Base-by-base conservation (phyloP, 2,888 invertebrate species). In the Amblyteles armatorius region DNA sequence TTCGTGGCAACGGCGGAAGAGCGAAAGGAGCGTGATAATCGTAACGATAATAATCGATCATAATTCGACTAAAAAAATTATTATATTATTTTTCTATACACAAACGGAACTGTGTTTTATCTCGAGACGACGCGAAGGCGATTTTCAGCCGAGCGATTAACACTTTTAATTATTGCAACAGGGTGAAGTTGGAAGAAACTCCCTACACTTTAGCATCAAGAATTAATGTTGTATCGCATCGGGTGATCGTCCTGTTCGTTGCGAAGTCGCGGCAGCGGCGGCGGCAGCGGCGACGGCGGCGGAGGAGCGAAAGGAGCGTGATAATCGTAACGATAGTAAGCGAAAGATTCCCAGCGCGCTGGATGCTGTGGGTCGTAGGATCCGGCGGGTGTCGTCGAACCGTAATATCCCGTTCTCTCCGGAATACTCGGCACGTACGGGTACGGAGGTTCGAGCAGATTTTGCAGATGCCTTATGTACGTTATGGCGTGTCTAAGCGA, bases 401-500 rank as follows among this genome's bases (percentile, higher is more conserved):
- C 83, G 67, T 92, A 91, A 79, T 91, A 91, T 84, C 83, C 87
- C 69, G 88, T 57, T 73, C 90, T 88, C 16, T 91, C 91, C 29
- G 91, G 86, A 60, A 90, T 85, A 40, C 86, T 88, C 4, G 91
- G 89, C 67, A 88, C 86, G 74, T 91, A 91, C 40, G 87, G 87
- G 83, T 91, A 91, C 57, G 91, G 92, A 0, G 92, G 93, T 79
- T 94, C 95, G 79, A 96, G 91, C 90, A 96, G 94, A 85, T 95
- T 95, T 92, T 97, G 97, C 88, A 97, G 94, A 90, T 97, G 96
- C 44, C 96, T 94, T 88, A 97, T 97, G 93, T 97, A 97, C 87
- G 96, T 96, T 83, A 97, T 97, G 57, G 97, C 97, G 94, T 94
- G 97, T 96, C 97, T 96, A 16, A 97, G 95, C 57, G 97, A 96